Evolutionary conservation across 2,113 vertebrate species (phyloP).

Genomic region (Heptranchias perlo): DNA sequence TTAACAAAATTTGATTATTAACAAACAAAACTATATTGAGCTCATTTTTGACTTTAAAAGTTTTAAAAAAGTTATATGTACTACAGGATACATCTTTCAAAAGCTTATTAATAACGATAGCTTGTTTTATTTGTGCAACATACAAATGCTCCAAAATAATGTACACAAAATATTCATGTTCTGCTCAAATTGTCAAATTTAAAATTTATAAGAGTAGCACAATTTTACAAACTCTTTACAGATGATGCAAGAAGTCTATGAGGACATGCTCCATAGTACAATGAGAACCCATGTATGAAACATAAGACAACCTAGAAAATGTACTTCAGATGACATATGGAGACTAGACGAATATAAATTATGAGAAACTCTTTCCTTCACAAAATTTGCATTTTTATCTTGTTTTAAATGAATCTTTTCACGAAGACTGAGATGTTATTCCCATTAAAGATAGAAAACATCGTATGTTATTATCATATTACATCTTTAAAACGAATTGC

Average conservation of each 20-base stretch:
- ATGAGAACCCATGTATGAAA: neutral
- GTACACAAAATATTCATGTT: neutral
- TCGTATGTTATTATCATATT: neutral
- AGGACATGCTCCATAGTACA: neutral
- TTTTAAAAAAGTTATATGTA: neutral
- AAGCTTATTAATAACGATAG: neutral
- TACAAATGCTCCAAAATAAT: neutral
- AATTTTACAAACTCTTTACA: neutral
- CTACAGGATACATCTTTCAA: neutral
- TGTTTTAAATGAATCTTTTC: neutral
- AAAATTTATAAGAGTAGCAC: neutral
- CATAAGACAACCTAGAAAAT: neutral
- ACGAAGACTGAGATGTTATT: neutral
- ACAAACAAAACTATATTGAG: neutral
- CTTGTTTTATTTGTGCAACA: neutral
- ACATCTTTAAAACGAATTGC: constrained; percentile 11
- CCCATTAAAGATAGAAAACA: neutral
- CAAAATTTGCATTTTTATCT: neutral
- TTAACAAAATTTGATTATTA: neutral
- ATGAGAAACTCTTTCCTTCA: neutral
- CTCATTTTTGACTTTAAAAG: neutral
- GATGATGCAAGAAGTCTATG: neutral
- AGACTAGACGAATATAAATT: neutral
- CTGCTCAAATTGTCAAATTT: neutral
- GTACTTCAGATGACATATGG: neutral